Percentiles rank a stretch among this genome's conserved stretches.
These are phyloP conservation scores for Nipponacmea schrenckii DNA, from an alignment of 2,888 invertebrate species.

Conservation along the genomic window DNA sequence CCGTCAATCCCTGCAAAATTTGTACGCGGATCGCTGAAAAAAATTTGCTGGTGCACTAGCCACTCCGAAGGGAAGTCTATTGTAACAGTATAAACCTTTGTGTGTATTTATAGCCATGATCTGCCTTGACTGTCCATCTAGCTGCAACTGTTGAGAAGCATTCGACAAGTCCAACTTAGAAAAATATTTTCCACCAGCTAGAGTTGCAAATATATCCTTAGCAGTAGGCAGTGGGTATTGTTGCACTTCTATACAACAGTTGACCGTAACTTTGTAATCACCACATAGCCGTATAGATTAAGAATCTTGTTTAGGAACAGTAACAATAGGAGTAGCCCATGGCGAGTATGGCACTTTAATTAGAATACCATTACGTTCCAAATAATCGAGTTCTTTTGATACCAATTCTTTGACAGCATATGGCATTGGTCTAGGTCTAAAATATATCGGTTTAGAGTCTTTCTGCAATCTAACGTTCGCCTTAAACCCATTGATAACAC, in stretches of 20 bases:
- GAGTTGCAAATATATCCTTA: conserved; percentile 26
- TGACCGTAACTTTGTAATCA: conserved; percentile 26
- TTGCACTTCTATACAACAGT: conserved; percentile 21
- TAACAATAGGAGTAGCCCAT: background rate
- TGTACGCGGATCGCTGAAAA: no score
- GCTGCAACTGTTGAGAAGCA: conserved; percentile 35
- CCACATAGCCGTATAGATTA: background rate
- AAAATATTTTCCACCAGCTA: conserved; percentile 26
- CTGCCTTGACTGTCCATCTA: conserved; percentile 36
- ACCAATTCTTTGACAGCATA: no score
- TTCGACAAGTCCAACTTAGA: conserved; percentile 37
- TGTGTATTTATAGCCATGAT: conserved; percentile 38
- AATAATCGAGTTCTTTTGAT: no score
- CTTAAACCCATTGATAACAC: no score
- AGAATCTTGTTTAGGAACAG: background rate
- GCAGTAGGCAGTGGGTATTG: conserved; percentile 30
- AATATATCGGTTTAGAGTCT: no score
- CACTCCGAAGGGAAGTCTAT: no score
- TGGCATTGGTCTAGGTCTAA: no score
- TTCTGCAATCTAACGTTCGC: no score
- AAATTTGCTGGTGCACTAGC: no score
- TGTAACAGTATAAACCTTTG: conserved; percentile 31
- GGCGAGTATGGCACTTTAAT: background rate
- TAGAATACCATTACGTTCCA: background rate
- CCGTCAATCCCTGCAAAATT: no score